Evolutionary conservation across 2,888 invertebrate species (phyloP).

Genomic region (Plebejus argus): DNA sequence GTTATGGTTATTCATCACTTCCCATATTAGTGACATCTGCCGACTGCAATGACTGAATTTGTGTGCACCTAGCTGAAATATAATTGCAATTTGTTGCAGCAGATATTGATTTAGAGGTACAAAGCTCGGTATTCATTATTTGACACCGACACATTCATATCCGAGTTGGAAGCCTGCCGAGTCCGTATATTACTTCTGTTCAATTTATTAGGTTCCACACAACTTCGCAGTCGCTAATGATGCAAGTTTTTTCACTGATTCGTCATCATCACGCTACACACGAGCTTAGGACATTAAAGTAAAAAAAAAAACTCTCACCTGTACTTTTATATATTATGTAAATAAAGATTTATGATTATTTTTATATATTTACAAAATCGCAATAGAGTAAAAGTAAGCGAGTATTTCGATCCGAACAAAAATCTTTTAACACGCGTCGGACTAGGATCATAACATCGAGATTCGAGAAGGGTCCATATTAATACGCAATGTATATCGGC

Average conservation of each 20-base stretch:
- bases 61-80: not conserved
- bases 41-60: no score
- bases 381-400: not conserved
- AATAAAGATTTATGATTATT: no score
- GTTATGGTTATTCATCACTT: no score
- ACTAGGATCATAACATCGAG: not conserved
- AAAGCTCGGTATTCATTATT: constrained; percentile 43
- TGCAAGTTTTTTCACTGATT: not conserved
- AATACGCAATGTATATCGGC: not conserved
- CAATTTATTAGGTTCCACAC: constrained; percentile 40
- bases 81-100: constrained; percentile 10
- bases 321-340: no score
- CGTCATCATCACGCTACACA: not conserved
- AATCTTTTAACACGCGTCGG: not conserved
- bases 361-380: no score
- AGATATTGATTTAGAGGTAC: constrained; percentile 35
- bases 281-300: no score
- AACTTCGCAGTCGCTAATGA: constrained; percentile 8
- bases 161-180: constrained; percentile 44
- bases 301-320: no score
- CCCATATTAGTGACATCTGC: no score
- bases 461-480: not conserved
- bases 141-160: constrained; percentile 44
- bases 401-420: not conserved
- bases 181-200: constrained; percentile 43